Conservation (phyloP, 2,113 vertebrate genomes). For the Oreotrochilus melanogaster region DNA sequence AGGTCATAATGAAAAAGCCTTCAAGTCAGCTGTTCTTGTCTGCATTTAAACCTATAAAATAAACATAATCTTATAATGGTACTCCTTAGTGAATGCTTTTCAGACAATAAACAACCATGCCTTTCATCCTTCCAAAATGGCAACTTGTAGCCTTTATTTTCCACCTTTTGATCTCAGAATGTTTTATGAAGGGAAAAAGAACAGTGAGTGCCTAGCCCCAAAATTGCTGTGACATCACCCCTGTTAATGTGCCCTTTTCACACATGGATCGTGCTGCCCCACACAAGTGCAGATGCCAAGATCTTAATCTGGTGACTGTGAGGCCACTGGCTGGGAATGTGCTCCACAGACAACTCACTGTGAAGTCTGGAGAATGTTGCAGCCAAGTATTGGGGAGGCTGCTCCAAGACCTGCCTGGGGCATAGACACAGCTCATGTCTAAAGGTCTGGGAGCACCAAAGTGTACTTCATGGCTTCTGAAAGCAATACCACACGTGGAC, state of each 20-base stretch:
- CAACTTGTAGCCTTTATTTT: neutral
- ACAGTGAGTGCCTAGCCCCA: neutral
- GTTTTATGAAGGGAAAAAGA: neutral
- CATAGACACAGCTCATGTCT: neutral
- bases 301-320: neutral
- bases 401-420: neutral
- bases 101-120: neutral
- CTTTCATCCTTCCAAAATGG: neutral
- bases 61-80: neutral
- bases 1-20: neutral
- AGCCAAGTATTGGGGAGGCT: neutral
- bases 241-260: neutral
- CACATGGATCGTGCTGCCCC: fast-evolving
- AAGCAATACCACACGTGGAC: neutral
- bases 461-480: neutral
- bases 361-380: neutral
- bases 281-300: neutral
- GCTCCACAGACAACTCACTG: neutral
- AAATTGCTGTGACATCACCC: neutral
- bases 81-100: neutral
- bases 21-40: neutral
- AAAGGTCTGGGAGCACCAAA: neutral
- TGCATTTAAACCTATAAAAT: neutral
- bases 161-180: neutral
- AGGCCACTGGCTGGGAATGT: neutral